Conservation (phyloP, 2,797 vertebrate species). For the Anomalospiza imberbis region DNA sequence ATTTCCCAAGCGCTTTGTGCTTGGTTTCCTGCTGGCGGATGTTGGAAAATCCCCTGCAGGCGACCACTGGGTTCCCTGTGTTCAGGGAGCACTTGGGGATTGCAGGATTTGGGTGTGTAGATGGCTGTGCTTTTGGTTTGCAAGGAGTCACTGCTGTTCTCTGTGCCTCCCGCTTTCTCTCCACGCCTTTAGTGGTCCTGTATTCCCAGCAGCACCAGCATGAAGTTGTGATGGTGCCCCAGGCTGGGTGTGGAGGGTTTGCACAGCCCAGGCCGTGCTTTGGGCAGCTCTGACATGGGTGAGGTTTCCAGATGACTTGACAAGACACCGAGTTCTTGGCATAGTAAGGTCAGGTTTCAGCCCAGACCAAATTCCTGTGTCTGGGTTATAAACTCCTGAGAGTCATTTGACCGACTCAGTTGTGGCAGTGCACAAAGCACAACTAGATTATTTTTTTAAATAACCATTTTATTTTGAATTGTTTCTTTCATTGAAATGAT, state of each 20-base stretch:
- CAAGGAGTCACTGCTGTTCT: not conserved
- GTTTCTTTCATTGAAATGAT: not conserved
- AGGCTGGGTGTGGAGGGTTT: not conserved
- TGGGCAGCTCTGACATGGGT: not conserved
- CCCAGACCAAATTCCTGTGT: conserved; percentile 53
- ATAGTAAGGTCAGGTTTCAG: conserved; percentile 5
- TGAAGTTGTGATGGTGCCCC: not conserved
- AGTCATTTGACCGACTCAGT: not conserved
- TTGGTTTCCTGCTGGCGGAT: not conserved
- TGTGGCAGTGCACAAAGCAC: not conserved
- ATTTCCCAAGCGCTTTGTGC: not conserved
- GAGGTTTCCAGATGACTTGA: conserved; percentile 37
- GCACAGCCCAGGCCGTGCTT: not conserved
- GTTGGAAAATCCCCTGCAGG: no score
- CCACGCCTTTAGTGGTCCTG: not conserved
- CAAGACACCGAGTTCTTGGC: conserved; percentile 45
- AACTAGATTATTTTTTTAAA: not conserved
- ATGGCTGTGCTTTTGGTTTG: not conserved
- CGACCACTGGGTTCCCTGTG: not conserved
- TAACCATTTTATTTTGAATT: not conserved
- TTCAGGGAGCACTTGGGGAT: not conserved
- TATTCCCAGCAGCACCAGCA: not conserved
- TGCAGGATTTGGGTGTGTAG: not conserved
- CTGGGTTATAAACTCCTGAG: conserved; percentile 13
- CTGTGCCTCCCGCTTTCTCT: not conserved